Evolutionary conservation across 64 coral and sea anemone genomes (phyloP), one percentile per base, ranked within the genome.

Genomic region (Montipora sp.): DNA sequence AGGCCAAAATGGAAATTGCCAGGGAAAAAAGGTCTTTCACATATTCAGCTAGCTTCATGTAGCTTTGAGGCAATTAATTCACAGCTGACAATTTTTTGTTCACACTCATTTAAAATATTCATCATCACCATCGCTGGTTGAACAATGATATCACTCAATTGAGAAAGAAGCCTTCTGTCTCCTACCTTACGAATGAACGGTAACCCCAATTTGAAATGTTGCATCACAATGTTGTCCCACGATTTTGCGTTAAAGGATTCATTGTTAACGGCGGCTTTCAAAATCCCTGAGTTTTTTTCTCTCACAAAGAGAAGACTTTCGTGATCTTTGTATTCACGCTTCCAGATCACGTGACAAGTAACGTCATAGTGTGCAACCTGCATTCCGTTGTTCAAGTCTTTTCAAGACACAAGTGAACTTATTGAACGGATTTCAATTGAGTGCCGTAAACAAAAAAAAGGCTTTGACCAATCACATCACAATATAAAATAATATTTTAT

Each of bases 281-380:
- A 49, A 47, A 49, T 65, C 21, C 3, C 67, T 20, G 10, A 7
- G 19, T 21, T 57, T 57, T 57, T 57, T 3, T 47, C 14, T 11
- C 60, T 12, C 60, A 63, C 60, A 63, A 63, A 14, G 13, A 3
- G 10, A 55, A 55, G 51, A 5, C 51, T 10, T 55, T 55, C 5
- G 51, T 55, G 51, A 7, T 14, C 60, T 85, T 85, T 85, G 82
- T 85, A 71, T 18, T 71, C 65, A 16, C 82, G 82, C 19, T 18
- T 4, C 61, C 50, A 11, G 0, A 27, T 71, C 82, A 85, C 82
- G 45, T 85, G 82, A 51, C 66, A 50, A 50, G 16, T 85, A 63
- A 85, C 45, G 65, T 19, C 63, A 69, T n/a, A 2, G n/a, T 49
- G 16, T n/a, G 9, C 4, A 4, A 85, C 82, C 82, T 85, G 82